These are phyloP conservation scores for Drosophila atripex DNA, from an alignment of 2,888 invertebrate genomes.

Conservation along the genomic window DNA sequence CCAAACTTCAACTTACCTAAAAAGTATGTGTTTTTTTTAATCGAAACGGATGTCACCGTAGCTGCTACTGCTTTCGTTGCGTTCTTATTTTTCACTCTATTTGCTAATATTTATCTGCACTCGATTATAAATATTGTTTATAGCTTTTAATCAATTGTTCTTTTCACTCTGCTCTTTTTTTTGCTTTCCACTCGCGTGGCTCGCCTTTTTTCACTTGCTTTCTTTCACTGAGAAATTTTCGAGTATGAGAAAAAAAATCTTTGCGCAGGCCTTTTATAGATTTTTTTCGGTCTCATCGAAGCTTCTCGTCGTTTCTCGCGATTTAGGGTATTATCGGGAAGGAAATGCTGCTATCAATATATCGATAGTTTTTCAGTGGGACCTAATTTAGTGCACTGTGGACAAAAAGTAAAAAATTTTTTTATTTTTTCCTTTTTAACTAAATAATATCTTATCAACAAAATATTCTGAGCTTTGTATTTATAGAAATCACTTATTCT, in stretches of 20 bases:
- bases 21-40: background rate
- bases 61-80: background rate
- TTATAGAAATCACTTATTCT: no score
- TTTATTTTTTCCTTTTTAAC: no score
- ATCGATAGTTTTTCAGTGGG: no score
- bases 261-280: slow-evolving; percentile 58
- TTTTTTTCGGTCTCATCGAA: slow-evolving; percentile 53
- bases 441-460: no score
- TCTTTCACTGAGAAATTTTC: slow-evolving; percentile 12
- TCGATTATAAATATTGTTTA: background rate
- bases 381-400: no score
- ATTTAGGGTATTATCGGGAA: background rate
- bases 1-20: slow-evolving; percentile 7
- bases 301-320: slow-evolving; percentile 69
- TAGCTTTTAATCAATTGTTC: slow-evolving; percentile 20
- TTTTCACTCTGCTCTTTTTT: background rate
- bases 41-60: background rate
- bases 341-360: no score
- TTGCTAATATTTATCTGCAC: background rate
- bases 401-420: no score
- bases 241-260: slow-evolving; percentile 25
- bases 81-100: background rate
- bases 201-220: slow-evolving; percentile 12
- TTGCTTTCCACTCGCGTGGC: slow-evolving; percentile 4
- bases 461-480: no score